Evolutionary conservation across 1,140 invertebrate species (phyloP), one percentile per base, ranked within the genome.

Genomic region (Telenomus remus): DNA sequence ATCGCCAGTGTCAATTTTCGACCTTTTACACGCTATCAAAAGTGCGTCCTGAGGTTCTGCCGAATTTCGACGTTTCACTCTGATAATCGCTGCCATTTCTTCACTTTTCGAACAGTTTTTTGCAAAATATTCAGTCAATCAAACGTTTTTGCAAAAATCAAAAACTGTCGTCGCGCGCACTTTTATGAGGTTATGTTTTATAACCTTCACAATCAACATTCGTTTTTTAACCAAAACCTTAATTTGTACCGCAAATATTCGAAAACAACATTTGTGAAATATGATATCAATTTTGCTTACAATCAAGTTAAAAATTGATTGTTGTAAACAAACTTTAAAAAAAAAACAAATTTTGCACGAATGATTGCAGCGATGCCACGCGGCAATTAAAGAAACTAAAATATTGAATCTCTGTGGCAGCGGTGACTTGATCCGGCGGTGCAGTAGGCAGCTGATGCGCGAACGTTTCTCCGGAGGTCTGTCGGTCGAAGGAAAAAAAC

Each of bases 381-480:
- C 61, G 78, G 50, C 48, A 50, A 78, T 47, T 69, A 43, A 48
- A 9, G 11, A 65, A 70, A 82, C 81, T 84, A 84, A 84, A 82
- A 82, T 84, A 84, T 82, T 82, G 82, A 84, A 82, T 83, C 64
- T 57, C 46, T 76, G n/a, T 72, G 19, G 59, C 60, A 15, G 59
- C 68, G 69, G 57, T 77, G 70, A 65, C 66, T 53, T 35, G 48
- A 27, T 37, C 46, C 14, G 60, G 61, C 51, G 74, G 54, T 43
- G 35, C 35, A 43, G 47, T 44, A 35, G 16, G 16, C 33, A 35
- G 55, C 42, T 54, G 42, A 55, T 77, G 68, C 71, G 39, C 56
- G 61, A 57, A 76, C 63, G 74, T 75, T 64, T 42, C 16, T 60
- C 19, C 19, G 6, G 19, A 27, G 19, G 19, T 27, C 6, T 27